Conservation (phyloP, 53 echinoderm and acorn worm species). For the Paracentrotus lividus region DNA sequence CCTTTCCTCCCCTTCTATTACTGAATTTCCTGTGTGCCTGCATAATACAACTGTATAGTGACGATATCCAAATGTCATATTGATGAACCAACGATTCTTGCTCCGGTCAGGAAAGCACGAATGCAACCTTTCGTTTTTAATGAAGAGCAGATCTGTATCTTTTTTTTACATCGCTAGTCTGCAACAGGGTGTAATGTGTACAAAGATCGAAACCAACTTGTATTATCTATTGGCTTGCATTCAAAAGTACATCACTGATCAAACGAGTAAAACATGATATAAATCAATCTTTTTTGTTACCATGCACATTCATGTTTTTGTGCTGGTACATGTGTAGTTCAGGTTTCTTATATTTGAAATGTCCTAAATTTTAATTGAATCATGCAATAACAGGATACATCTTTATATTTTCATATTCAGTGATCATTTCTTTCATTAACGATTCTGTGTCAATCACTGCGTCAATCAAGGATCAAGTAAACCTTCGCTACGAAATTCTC, state of each 20-base stretch:
- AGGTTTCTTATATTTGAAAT: too few relatives aligned
- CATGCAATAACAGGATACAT: too few relatives aligned
- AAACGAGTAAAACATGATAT: too few relatives aligned
- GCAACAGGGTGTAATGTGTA: not conserved
- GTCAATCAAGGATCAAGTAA: too few relatives aligned
- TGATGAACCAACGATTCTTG: constrained; percentile 52
- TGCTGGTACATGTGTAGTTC: too few relatives aligned
- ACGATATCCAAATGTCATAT: constrained; percentile 63
- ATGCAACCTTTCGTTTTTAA: constrained; percentile 32
- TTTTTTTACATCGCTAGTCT: not conserved
- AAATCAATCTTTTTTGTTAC: too few relatives aligned
- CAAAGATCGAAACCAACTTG: not conserved
- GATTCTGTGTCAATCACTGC: too few relatives aligned
- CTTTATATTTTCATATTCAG: too few relatives aligned
- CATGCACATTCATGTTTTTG: too few relatives aligned
- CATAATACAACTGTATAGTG: constrained; percentile 23
- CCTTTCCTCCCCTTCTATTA: constrained; percentile 5
- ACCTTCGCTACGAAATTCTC: too few relatives aligned
- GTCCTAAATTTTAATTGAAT: too few relatives aligned
- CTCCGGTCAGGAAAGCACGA: constrained; percentile 21
- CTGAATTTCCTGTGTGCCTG: constrained; percentile 2
- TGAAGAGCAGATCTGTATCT: not conserved
- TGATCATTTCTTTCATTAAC: too few relatives aligned
- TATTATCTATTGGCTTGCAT: constrained; percentile 11
- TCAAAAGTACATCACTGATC: not conserved